A percentile compares a stretch with the other conserved stretches of the same genome.
Conservation (phyloP, 2,113 vertebrate species). For the Gopherus flavomarginatus region DNA sequence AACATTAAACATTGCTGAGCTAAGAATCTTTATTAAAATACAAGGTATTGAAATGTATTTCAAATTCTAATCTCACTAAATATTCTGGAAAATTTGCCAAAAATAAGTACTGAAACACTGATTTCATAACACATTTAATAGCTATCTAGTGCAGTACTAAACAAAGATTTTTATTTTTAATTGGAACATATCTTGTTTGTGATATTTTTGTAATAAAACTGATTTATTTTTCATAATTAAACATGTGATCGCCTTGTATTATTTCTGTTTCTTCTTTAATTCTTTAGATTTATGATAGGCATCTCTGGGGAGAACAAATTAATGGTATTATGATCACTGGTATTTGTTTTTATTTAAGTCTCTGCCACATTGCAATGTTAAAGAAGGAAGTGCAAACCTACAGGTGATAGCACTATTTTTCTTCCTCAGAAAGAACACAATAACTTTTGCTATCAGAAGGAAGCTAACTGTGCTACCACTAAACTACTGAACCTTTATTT, state of each 20-base stretch:
- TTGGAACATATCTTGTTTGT: slow-evolving; percentile 9
- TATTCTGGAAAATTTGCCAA: not conserved
- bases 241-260: not conserved
- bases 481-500: not conserved
- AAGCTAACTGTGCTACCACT: not conserved
- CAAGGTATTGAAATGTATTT: not conserved
- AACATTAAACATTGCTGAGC: not conserved
- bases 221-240: not conserved
- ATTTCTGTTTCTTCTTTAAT: not conserved
- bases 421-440: not conserved
- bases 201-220: not conserved
- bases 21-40: slow-evolving; percentile 5
- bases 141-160: not conserved
- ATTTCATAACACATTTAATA: not conserved
- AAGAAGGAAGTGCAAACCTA: not conserved
- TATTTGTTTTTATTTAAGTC: slow-evolving; percentile 26
- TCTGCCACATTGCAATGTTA: not conserved
- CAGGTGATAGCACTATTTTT: not conserved
- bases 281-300: slow-evolving; percentile 3
- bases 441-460: not conserved
- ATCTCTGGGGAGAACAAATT: not conserved
- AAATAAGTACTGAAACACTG: not conserved
- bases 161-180: not conserved
- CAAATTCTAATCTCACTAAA: slow-evolving; percentile 11
- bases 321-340: not conserved